phyloP scores from a whole-genome alignment of 2,113 vertebrate genomes.

The Prochilodus magdalenae region DNA sequence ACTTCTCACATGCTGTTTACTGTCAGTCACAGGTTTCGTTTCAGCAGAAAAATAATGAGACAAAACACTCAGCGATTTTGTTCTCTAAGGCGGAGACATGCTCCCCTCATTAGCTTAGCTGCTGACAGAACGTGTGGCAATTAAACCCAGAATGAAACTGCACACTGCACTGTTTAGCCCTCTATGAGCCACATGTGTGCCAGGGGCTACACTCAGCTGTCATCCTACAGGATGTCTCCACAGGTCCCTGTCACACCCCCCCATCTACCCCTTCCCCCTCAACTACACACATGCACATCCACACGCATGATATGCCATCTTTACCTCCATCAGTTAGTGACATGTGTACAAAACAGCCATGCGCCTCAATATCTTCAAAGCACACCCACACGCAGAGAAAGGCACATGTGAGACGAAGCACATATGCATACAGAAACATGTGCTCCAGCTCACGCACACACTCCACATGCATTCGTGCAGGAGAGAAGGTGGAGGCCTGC shows the following conservation, averaged over 20 bases:
- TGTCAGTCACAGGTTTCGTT: slow-evolving; percentile 10
- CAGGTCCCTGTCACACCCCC: slow-evolving; percentile 25
- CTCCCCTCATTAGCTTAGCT: slow-evolving; percentile 31
- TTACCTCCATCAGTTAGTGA: slow-evolving; percentile 36
- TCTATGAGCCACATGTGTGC: slow-evolving; percentile 15
- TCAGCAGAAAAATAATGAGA: slow-evolving; percentile 33
- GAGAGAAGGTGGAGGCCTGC: background rate
- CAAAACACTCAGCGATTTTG: slow-evolving; percentile 20
- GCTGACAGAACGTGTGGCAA: slow-evolving; percentile 48
- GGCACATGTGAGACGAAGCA: slow-evolving; percentile 22
- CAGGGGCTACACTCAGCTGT: slow-evolving; percentile 38
- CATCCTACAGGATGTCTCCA: slow-evolving; percentile 40
- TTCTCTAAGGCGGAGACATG: slow-evolving; percentile 29
- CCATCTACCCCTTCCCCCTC: background rate
- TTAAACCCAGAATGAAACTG: slow-evolving; percentile 49
- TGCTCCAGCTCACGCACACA: slow-evolving; percentile 2
- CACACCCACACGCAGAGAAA: slow-evolving; percentile 34
- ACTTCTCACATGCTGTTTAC: background rate
- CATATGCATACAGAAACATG: background rate
- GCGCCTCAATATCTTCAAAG: slow-evolving; percentile 34
- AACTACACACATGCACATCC: slow-evolving; percentile 19
- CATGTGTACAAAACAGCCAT: slow-evolving; percentile 37
- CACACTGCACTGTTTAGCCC: slow-evolving; percentile 37
- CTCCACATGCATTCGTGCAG: background rate
- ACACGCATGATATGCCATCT: background rate